A percentile compares a stretch with the other conserved stretches of the same genome.
phyloP scores from a whole-genome alignment of 2,113 vertebrate species.

The Xiphorhynchus elegans region DNA sequence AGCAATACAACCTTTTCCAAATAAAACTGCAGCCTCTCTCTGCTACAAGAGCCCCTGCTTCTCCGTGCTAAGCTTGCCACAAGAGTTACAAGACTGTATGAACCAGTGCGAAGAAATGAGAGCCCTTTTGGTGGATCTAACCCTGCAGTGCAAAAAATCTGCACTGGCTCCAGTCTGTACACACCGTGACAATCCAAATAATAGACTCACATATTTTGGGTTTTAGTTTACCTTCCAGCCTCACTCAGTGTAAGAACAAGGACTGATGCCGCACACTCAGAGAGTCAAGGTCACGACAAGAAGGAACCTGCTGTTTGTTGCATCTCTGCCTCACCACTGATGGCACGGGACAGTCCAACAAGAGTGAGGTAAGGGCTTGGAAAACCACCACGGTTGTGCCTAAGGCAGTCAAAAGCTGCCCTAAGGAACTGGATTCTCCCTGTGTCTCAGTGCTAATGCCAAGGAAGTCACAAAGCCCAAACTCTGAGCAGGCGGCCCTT shows the following conservation, averaged over 20 bases:
- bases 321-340: neutral
- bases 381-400: neutral
- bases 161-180: accelerated
- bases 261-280: neutral
- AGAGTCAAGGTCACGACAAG: neutral
- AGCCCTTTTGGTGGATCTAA: neutral
- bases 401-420: neutral
- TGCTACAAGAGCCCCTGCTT: neutral
- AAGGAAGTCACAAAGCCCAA: neutral
- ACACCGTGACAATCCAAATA: accelerated
- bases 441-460: neutral
- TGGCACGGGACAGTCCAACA: neutral
- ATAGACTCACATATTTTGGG: neutral
- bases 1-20: neutral
- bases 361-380: neutral
- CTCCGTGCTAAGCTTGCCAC: neutral
- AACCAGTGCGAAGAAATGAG: neutral
- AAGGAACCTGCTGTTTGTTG: neutral
- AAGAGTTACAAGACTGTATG: neutral
- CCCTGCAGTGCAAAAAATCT: neutral
- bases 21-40: neutral
- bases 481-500: neutral
- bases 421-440: neutral
- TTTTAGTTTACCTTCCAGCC: neutral
- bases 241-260: neutral